Percentiles rank a stretch among this genome's conserved stretches.
phyloP scores from a whole-genome alignment of 2,797 vertebrate species.

The Hozukius guyotensis region DNA sequence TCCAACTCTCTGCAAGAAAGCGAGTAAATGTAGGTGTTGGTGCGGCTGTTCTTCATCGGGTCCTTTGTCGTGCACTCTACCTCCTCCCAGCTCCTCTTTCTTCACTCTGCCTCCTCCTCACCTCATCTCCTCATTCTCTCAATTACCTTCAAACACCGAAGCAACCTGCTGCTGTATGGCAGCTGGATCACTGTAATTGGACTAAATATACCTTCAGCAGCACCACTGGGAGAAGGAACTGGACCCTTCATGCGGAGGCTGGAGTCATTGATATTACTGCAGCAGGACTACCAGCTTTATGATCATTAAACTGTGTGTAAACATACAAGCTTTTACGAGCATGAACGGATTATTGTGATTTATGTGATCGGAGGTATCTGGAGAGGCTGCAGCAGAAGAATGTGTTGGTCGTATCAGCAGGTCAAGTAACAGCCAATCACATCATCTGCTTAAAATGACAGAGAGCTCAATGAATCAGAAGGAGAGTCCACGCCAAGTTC shows the following conservation, averaged over 20 bases:
- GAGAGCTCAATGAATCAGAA: background rate
- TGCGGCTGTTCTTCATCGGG: background rate
- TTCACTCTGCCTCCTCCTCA: background rate
- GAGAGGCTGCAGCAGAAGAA: background rate
- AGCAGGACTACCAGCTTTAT: background rate
- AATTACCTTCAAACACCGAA: background rate
- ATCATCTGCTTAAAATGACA: background rate
- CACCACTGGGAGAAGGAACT: background rate
- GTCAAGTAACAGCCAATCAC: background rate
- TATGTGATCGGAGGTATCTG: background rate
- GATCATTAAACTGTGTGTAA: background rate
- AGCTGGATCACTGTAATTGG: constrained; percentile 7
- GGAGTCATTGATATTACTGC: background rate
- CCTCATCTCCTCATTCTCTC: background rate
- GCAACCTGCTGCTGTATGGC: background rate
- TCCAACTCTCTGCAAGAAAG: too few species aligned
- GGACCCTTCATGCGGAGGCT: background rate
- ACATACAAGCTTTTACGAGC: background rate
- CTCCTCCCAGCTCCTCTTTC: background rate
- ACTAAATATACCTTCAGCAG: background rate
- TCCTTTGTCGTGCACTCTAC: background rate
- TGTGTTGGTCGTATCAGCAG: background rate
- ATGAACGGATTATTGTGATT: background rate
- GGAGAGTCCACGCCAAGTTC: background rate
- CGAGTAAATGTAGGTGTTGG: background rate